These are phyloP conservation scores for Rhorus exstirpatorius DNA, from an alignment of 2,888 invertebrate species.

Conservation along the genomic window DNA sequence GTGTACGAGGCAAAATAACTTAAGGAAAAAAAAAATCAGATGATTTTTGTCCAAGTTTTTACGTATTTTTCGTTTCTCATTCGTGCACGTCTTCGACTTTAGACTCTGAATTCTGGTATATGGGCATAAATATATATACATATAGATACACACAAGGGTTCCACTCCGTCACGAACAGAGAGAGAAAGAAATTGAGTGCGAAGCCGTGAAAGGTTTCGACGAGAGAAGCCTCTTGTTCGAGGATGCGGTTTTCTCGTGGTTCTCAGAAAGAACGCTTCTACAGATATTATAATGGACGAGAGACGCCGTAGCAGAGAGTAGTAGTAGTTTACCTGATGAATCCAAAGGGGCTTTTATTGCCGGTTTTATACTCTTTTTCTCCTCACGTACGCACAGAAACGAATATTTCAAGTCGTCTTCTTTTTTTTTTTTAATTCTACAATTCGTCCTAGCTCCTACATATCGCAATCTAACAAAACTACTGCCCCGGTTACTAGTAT, in stretches of 20 bases:
- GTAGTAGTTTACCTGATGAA: constrained; percentile 66
- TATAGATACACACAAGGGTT: constrained; percentile 25
- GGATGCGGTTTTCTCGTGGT: constrained; percentile 65
- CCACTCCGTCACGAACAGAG: constrained; percentile 60
- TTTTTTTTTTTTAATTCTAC: too few relatives aligned
- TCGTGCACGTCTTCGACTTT: constrained; percentile 38
- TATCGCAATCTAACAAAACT: too few relatives aligned
- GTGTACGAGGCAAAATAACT: background rate
- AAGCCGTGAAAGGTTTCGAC: constrained; percentile 44
- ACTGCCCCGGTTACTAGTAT: too few relatives aligned
- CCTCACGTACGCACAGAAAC: too few relatives aligned
- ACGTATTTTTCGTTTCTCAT: constrained; percentile 6
- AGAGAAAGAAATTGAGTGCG: constrained; percentile 31
- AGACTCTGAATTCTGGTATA: constrained; percentile 46
- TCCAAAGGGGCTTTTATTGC: constrained; percentile 75
- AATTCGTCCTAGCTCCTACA: too few relatives aligned
- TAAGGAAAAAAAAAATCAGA: background rate
- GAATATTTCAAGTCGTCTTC: too few relatives aligned
- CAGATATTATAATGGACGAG: constrained; percentile 27
- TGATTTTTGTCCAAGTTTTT: background rate
- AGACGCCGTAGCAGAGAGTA: too few relatives aligned
- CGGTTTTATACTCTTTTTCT: constrained; percentile 76
- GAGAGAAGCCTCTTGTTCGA: constrained; percentile 48
- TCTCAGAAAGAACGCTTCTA: constrained; percentile 39
- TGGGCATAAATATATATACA: too few relatives aligned